Evolutionary conservation across 2,797 vertebrate genomes (phyloP).

Genomic region (Chromis chromis): DNA sequence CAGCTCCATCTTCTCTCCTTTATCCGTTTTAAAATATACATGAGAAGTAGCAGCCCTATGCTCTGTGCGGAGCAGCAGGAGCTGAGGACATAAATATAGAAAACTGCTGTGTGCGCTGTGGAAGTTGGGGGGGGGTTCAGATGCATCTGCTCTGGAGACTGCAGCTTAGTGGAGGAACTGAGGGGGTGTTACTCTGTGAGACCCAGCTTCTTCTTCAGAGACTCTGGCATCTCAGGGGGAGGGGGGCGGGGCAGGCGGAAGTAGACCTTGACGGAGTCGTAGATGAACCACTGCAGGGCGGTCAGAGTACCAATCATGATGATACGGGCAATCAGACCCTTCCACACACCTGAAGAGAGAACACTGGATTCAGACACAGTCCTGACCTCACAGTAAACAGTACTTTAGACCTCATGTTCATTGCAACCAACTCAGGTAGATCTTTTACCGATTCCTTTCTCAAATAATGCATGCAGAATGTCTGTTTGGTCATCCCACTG

Average conservation of each 20-base stretch:
- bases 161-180: constrained; percentile 14
- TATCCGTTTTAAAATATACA: constrained; percentile 68
- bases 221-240: constrained; percentile 96
- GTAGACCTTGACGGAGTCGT: constrained; percentile 96
- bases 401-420: too few species aligned
- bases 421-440: neutral
- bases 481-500: too few species aligned
- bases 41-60: constrained; percentile 43
- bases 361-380: neutral
- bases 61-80: constrained; percentile 36
- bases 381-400: neutral
- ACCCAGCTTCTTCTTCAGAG: constrained; percentile 95
- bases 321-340: constrained; percentile 94
- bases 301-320: constrained; percentile 98
- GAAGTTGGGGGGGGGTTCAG: constrained; percentile 10
- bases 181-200: constrained; percentile 83
- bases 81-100: constrained; percentile 78
- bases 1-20: constrained; percentile 22
- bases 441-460: too few species aligned
- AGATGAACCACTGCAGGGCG: constrained; percentile 97
- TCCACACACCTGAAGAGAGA: constrained; percentile 90
- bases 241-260: constrained; percentile 95
- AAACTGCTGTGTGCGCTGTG: constrained; percentile 60
- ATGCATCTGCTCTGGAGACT: constrained; percentile 6
- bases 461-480: too few species aligned